Evolutionary conservation across 2,113 vertebrate genomes (phyloP).

Genomic region (Trinectes maculatus): DNA sequence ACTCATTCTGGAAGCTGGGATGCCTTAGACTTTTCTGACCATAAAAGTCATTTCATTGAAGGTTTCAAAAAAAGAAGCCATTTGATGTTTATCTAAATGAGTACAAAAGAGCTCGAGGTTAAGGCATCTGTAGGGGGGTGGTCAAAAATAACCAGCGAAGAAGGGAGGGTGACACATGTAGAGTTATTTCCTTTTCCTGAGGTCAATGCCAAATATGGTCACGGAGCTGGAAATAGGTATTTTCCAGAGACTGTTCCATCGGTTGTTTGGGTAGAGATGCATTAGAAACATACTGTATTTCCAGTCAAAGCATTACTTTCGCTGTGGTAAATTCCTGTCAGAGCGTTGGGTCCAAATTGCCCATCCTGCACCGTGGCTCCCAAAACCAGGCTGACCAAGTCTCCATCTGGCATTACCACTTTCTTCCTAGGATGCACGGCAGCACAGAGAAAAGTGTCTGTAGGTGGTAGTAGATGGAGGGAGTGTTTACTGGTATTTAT

Average conservation of each 20-base stretch:
- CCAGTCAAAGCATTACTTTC: slow-evolving; percentile 58
- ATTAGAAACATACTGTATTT: slow-evolving; percentile 51
- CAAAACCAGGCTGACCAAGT: slow-evolving; percentile 49
- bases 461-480: slow-evolving; percentile 13
- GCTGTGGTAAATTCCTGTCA: slow-evolving; percentile 50
- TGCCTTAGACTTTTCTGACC: slow-evolving; percentile 39
- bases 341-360: slow-evolving; percentile 52
- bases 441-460: slow-evolving; percentile 28
- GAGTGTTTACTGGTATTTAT: slow-evolving; percentile 31
- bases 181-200: slow-evolving; percentile 69
- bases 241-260: slow-evolving; percentile 60
- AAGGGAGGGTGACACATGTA: slow-evolving; percentile 47
- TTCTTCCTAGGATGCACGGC: slow-evolving; percentile 53
- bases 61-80: slow-evolving; percentile 17
- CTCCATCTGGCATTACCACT: slow-evolving; percentile 61
- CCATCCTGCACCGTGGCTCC: slow-evolving; percentile 44
- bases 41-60: slow-evolving; percentile 41
- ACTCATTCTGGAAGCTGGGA: slow-evolving; percentile 24
- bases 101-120: slow-evolving; percentile 57
- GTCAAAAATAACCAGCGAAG: slow-evolving; percentile 61
- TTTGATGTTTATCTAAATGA: slow-evolving; percentile 66
- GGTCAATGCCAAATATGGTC: slow-evolving; percentile 71
- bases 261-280: slow-evolving; percentile 40
- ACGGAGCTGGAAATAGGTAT: slow-evolving; percentile 62
- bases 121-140: slow-evolving; percentile 42